Evolutionary conservation across 2,113 vertebrate genomes (phyloP).

Genomic region (Pteruthius melanotis): DNA sequence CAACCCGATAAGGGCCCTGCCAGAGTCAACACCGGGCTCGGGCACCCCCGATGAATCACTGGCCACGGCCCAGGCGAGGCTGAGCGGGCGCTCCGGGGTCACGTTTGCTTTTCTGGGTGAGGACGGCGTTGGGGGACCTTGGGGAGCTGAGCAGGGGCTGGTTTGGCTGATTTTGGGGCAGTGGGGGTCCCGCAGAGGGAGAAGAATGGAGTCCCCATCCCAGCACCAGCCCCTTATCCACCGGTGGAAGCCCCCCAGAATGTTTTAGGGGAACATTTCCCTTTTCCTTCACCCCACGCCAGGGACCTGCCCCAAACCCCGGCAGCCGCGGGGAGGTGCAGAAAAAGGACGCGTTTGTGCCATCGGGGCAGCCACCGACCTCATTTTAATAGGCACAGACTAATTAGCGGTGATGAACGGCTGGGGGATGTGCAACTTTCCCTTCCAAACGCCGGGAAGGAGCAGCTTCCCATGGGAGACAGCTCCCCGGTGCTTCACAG

Average conservation of each 20-base stretch:
- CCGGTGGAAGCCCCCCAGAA: rapidly evolving
- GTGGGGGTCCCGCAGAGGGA: rapidly evolving
- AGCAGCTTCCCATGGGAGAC: not conserved
- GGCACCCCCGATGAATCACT: constrained; percentile 19
- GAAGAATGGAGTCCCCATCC: not conserved
- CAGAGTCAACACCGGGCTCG: constrained; percentile 31
- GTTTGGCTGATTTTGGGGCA: rapidly evolving
- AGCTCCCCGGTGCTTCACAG: rapidly evolving
- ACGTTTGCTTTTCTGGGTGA: constrained; percentile 33
- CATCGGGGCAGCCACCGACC: not conserved
- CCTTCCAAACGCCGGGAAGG: not conserved
- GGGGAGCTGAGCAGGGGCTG: not conserved
- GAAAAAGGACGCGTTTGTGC: not conserved
- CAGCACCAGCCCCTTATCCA: not conserved
- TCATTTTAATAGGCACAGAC: not conserved
- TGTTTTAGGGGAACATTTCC: rapidly evolving
- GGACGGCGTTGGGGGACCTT: rapidly evolving
- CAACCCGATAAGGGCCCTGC: not conserved
- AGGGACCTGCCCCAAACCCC: not conserved
- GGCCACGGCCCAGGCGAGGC: not conserved
- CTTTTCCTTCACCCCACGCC: not conserved
- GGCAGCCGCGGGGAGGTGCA: rapidly evolving
- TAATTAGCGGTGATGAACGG: not conserved
- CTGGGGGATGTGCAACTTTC: not conserved
- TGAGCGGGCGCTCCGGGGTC: not conserved